Evolutionary conservation across 1,140 invertebrate species (phyloP).

Genomic region (Magallana gigas): DNA sequence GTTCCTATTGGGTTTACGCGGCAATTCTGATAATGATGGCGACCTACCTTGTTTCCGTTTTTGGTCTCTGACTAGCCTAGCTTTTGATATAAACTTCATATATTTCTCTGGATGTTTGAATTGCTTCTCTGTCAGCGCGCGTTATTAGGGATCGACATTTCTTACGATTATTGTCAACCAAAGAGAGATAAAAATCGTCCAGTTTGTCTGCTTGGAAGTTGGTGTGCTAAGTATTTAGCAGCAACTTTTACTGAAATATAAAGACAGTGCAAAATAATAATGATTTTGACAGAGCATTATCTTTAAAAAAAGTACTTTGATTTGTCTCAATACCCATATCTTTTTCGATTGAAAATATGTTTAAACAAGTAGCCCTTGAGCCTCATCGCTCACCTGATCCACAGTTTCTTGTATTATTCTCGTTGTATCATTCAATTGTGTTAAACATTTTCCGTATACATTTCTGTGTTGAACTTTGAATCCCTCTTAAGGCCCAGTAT

Average conservation of each 20-base stretch:
- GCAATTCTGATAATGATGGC: no score
- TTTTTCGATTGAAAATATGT: no score
- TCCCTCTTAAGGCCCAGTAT: no score
- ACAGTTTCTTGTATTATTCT: no score
- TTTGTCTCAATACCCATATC: no score
- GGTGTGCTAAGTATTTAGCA: conserved; percentile 3
- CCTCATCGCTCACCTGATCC: background rate
- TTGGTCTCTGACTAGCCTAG: conserved; percentile 2
- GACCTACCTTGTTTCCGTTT: background rate
- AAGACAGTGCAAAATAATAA: background rate
- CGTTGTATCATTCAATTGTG: no score
- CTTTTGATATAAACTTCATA: background rate
- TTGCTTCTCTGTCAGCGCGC: background rate
- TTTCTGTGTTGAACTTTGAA: no score
- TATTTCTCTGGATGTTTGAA: background rate
- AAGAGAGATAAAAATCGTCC: background rate
- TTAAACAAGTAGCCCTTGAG: background rate
- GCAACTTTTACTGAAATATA: background rate
- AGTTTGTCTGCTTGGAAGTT: background rate
- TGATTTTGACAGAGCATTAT: no score
- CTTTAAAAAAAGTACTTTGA: no score
- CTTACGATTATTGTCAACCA: background rate
- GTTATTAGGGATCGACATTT: background rate
- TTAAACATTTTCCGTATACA: no score
- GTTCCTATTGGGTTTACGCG: no score